Evolutionary conservation across 2,888 invertebrate species (phyloP), one percentile per base, ranked within the genome.

Genomic region (Lasioglossum pauxillum): DNA sequence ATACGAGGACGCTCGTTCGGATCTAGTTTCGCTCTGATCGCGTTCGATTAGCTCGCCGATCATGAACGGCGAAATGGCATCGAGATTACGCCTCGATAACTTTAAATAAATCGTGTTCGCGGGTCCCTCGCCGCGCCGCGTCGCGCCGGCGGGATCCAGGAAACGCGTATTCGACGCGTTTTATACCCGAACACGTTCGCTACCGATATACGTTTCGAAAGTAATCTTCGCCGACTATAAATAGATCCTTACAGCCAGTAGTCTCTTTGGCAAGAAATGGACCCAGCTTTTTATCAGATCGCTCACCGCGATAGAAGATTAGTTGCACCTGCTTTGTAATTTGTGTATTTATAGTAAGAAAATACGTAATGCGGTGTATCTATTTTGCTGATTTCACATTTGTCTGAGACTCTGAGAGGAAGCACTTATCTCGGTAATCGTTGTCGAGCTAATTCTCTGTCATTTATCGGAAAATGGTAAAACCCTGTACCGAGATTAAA

Each of bases 11-110:
- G 71, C 35, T 74, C 83, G 75, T 46, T 27, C 23, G 81, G 86
- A 86, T 90, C 89, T 82, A 80, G 78, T 90, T 86, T 90, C 83
- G 38, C 79, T 72, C 71, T 76, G 82, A 82, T 86, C 84, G 82
- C 79, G 69, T 89, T 78, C 76, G 78, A 90, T 90, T 84, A 89
- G 83, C 78, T 64, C 73, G 80, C 74, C 64, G 86, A 83, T 82
- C 84, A 19, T 69, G 71, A 38, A 73, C 82, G 78, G 77, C 76
- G 76, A 72, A 84, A 75, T 78, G 75, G 71, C 60, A 71, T 12
- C 49, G 38, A 72, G 86, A 87, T 87, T 83, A 86, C 46, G 69
- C 69, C 67, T 27, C 46, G 86, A 86, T 82, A 86, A 79, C 74
- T 69, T n/a, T 67, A 67, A 67, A 67, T 67, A 67, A 67, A 67